Base-by-base conservation (phyloP, 2,888 invertebrate species). In the Mylabris sibirica region DNA sequence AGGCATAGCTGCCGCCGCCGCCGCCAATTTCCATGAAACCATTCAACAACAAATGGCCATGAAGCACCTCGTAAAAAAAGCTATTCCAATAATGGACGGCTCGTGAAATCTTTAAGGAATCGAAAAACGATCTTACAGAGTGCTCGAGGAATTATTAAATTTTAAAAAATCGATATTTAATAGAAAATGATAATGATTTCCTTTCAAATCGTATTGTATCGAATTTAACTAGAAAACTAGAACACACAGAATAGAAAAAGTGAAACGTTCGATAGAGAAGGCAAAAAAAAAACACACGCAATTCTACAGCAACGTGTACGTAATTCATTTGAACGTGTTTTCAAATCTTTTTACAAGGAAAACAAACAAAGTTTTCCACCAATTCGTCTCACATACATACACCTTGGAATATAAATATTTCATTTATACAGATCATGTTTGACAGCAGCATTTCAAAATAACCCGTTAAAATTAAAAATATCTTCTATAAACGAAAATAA, bases 201-300 rank as follows among this genome's bases (percentile, higher is more conserved):
- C 0, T 49, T 20, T 49, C 3, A 49, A 20, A 49, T 20, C 14
- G 17, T 49, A 20, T 20, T 49, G 20, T 22, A 24, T 53, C 22
- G 12, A 22, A 53, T 24, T 53, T 12, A 24, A 53, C 22, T 14
- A 24, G 61, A 11, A 38, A 66, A 66, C 59, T 66, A 49, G 63
- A 35, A 63, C 66, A 38, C 38, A 11, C 8, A 35, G 24, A 59
- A 11, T 20, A 22, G 35, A 41, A 63, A 66, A 66, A 63, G 63
- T 63, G 64, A 60, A 67, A 67, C 64, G 49, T 49, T 49, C 20
- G 2, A 49, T 17, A 49, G 20, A 49, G 12, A 30, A n/a, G 3
- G 12, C 12, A 38, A 12, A 38, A 11, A 38, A 14, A 38, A 38
- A 38, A 8, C 34, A 30, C 2, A 35, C 1, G 35, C 38, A 1